Percentiles rank a stretch among this genome's conserved stretches.
Conservation (phyloP, 2,888 invertebrate genomes). For the Schrankia costaestrigalis region DNA sequence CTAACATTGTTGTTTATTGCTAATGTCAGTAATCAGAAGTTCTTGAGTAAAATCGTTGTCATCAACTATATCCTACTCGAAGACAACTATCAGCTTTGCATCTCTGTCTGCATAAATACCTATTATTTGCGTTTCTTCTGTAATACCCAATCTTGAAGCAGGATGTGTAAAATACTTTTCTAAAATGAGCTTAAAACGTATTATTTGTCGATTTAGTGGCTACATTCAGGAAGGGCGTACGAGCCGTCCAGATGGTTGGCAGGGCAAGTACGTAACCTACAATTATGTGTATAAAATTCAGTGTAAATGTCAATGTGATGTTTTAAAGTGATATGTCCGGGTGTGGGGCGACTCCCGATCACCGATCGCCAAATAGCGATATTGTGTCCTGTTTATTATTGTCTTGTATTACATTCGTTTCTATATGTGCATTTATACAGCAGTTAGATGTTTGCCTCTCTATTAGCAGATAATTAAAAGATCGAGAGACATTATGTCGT, state of each 20-base stretch:
- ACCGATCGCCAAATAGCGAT: slow-evolving; percentile 59
- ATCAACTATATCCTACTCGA: slow-evolving; percentile 25
- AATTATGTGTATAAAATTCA: slow-evolving; percentile 61
- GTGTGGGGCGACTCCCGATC: slow-evolving; percentile 40
- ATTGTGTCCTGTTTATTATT: slow-evolving; percentile 73
- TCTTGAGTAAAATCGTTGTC: slow-evolving; percentile 19
- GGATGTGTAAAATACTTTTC: slow-evolving; percentile 46
- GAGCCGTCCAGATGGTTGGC: slow-evolving; percentile 99
- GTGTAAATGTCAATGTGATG: slow-evolving; percentile 76
- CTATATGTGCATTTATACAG: slow-evolving; percentile 75
- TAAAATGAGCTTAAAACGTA: slow-evolving; percentile 54
- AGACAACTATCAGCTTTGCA: slow-evolving; percentile 56
- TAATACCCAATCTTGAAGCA: slow-evolving; percentile 44
- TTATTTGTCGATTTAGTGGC: slow-evolving; percentile 91
- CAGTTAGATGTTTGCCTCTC: slow-evolving; percentile 78
- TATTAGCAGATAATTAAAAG: slow-evolving; percentile 68
- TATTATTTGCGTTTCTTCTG: slow-evolving; percentile 52
- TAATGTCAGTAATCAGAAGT: slow-evolving; percentile 50
- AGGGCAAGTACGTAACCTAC: slow-evolving; percentile 96
- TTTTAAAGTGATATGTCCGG: slow-evolving; percentile 44
- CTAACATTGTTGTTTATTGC: no score
- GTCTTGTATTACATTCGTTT: slow-evolving; percentile 72
- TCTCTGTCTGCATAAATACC: slow-evolving; percentile 59
- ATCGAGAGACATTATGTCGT: slow-evolving; percentile 68
- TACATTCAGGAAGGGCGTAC: slow-evolving; percentile 99